Conservation (phyloP, 2,113 vertebrate genomes). For the Leptodactylus fuscus region DNA sequence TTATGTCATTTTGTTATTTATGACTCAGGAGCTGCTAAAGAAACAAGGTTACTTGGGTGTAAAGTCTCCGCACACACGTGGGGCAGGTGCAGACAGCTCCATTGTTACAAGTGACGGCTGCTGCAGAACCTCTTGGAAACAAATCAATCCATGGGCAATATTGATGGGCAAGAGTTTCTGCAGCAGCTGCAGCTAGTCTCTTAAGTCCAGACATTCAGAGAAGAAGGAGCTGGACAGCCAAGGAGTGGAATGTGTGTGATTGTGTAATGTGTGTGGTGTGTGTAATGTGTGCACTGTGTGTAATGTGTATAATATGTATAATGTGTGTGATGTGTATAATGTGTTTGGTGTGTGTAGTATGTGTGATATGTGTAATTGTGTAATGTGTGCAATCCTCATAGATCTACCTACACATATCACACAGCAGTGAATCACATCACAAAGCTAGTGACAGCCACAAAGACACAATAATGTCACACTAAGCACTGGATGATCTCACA, state of each 20-base stretch:
- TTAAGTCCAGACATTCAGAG: not conserved
- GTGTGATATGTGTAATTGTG: too few species aligned
- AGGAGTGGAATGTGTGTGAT: too few species aligned
- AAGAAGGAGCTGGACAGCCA: not conserved
- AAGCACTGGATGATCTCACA: too few species aligned
- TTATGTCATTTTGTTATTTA: slow-evolving; percentile 41
- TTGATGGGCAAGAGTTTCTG: not conserved
- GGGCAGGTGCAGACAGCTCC: not conserved
- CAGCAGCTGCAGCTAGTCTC: not conserved
- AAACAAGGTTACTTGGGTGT: slow-evolving; percentile 35
- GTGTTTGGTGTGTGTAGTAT: not conserved
- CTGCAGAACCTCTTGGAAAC: slow-evolving; percentile 35
- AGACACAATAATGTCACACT: too few species aligned
- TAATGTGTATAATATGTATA: too few species aligned
- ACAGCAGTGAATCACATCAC: too few species aligned
- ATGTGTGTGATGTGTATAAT: too few species aligned
- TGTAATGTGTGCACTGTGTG: too few species aligned
- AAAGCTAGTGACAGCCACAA: too few species aligned
- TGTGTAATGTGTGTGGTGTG: too few species aligned
- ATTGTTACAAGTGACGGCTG: not conserved
- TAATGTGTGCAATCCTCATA: not conserved
- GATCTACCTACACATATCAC: not conserved
- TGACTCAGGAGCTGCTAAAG: slow-evolving; percentile 49
- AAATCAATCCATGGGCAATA: too few species aligned
- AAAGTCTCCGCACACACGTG: not conserved